A percentile compares a stretch with the other conserved stretches of the same genome.
Evolutionary conservation across 1,140 invertebrate genomes (phyloP).

Genomic region (Cylas formicarius): DNA sequence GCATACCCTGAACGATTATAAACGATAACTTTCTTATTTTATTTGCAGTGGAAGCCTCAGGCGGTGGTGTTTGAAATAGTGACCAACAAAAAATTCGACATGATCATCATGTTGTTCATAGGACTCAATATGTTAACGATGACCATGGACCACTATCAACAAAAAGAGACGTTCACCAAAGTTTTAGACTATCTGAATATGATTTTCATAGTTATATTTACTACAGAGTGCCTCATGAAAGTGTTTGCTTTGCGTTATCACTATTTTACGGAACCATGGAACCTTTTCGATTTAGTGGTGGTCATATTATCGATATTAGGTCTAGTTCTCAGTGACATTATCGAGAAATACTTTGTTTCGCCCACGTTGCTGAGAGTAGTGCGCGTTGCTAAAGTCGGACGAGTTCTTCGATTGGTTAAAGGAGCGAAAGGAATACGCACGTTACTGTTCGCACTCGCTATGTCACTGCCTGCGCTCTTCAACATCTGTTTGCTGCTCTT

Average conservation of each 20-base stretch:
- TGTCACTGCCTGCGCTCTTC: slow-evolving; percentile 95
- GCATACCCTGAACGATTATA: neutral
- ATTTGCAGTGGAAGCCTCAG: slow-evolving; percentile 86
- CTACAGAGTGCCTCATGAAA: slow-evolving; percentile 94
- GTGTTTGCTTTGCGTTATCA: slow-evolving; percentile 93
- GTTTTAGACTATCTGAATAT: slow-evolving; percentile 88
- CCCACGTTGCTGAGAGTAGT: slow-evolving; percentile 95
- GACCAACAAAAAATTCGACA: slow-evolving; percentile 98
- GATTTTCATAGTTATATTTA: slow-evolving; percentile 98
- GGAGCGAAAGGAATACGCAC: slow-evolving; percentile 96
- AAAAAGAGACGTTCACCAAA: slow-evolving; percentile 71
- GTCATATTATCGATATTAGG: slow-evolving; percentile 97
- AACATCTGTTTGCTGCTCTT: slow-evolving; percentile 97
- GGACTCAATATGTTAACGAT: slow-evolving; percentile 98
- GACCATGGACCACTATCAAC: slow-evolving; percentile 94
- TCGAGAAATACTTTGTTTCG: slow-evolving; percentile 96
- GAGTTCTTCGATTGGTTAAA: slow-evolving; percentile 93
- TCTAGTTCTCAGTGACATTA: slow-evolving; percentile 90
- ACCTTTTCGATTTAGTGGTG: slow-evolving; percentile 98
- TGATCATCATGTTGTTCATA: slow-evolving; percentile 99
- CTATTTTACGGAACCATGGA: slow-evolving; percentile 99
- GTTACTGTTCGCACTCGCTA: slow-evolving; percentile 92
- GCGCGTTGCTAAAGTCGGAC: slow-evolving; percentile 93
- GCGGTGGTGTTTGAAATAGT: slow-evolving; percentile 94
- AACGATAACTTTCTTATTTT: slow-evolving; percentile 11